A percentile compares a stretch with the other conserved stretches of the same genome.
phyloP scores from a whole-genome alignment of 2,888 invertebrate genomes.

The Augiades crinisus region DNA sequence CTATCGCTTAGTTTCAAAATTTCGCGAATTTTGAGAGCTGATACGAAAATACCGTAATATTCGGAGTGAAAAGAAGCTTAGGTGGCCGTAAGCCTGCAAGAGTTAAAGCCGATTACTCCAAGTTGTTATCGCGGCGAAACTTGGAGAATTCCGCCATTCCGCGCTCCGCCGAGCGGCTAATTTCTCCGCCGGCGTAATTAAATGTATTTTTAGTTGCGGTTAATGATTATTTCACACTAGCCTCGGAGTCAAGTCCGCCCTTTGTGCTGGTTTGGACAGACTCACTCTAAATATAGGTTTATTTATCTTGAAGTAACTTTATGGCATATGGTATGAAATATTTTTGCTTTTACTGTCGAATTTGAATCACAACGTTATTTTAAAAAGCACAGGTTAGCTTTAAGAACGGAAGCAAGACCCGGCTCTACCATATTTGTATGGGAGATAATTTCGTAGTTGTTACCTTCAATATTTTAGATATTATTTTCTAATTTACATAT shows the following conservation, averaged over 20 bases:
- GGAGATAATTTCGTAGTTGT: no score
- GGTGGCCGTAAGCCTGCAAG: conserved; percentile 1
- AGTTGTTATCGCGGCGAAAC: conserved; percentile 42
- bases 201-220: conserved; percentile 41
- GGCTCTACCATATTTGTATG: no score
- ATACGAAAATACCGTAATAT: neutral
- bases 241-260: conserved; percentile 9
- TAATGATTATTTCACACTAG: conserved; percentile 35
- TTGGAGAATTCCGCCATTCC: conserved; percentile 39
- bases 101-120: conserved; percentile 60
- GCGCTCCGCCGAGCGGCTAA: conserved; percentile 39
- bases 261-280: conserved; percentile 8
- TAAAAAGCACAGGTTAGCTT: no score
- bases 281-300: neutral
- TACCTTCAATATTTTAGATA: no score
- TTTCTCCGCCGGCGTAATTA: conserved; percentile 39
- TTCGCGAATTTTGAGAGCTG: neutral
- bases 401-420: no score
- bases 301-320: no score
- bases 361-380: no score
- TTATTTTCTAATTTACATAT: no score
- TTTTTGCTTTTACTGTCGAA: neutral
- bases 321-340: neutral
- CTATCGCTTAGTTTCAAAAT: no score
- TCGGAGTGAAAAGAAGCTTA: conserved; percentile 5